Percentiles rank a stretch among this genome's conserved stretches.
Conservation (phyloP, 2,888 invertebrate species). For the Siphonodentalium dalli region DNA sequence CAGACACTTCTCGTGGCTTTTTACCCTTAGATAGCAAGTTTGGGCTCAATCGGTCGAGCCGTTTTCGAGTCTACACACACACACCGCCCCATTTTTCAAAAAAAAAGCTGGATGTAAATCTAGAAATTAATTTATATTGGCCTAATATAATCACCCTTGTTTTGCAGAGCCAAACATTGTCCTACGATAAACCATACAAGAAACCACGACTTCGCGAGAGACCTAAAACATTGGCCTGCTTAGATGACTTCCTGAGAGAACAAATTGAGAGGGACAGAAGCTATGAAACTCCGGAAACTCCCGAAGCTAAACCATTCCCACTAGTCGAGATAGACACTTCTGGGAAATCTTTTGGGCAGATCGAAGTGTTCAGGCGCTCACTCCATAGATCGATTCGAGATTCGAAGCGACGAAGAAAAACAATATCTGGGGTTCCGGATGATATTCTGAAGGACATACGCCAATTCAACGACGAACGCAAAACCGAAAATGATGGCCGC, state of each 20-base stretch:
- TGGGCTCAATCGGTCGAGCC: too few species aligned
- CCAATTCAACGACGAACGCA: constrained; percentile 43
- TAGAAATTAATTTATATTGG: too few species aligned
- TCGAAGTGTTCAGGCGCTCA: constrained; percentile 86
- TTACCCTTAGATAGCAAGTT: too few species aligned
- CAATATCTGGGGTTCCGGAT: constrained; percentile 53
- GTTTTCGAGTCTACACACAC: too few species aligned
- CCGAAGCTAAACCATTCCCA: constrained; percentile 73
- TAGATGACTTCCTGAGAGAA: constrained; percentile 30
- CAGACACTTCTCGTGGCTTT: too few species aligned
- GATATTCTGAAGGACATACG: constrained; percentile 50
- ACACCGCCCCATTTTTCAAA: too few species aligned
- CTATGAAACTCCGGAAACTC: constrained; percentile 1
- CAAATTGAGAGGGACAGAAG: constrained; percentile 24
- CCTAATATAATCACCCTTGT: too few species aligned
- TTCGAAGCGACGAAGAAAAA: constrained; percentile 43
- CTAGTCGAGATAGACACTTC: constrained; percentile 88
- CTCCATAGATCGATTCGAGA: constrained; percentile 63
- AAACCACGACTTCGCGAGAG: constrained; percentile 34
- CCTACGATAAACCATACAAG: constrained; percentile 50
- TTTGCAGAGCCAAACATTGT: constrained; percentile 35
- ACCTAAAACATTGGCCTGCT: constrained; percentile 45
- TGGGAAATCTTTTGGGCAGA: constrained; percentile 85
- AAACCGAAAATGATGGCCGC: constrained; percentile 21
- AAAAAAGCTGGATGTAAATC: too few species aligned